Evolutionary conservation across 2,797 vertebrate species (phyloP), one percentile per base, ranked within the genome.

Genomic region (Euphonia xanthogaster): DNA sequence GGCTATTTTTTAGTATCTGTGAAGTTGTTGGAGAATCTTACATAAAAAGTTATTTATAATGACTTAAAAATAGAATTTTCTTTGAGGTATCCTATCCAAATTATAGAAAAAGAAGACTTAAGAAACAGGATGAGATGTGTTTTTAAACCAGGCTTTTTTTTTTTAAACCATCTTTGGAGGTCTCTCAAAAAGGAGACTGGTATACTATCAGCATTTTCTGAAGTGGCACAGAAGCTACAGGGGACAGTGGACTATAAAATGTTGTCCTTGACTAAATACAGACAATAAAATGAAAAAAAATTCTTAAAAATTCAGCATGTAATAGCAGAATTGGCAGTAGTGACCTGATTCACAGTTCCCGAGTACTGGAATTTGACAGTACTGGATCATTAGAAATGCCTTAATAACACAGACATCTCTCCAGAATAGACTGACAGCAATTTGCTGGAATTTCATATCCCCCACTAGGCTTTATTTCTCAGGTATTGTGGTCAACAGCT

Each of bases 21-120:
- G 92, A 94, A 90, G 88, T 18, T 90, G 76, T 19, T 87, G 76
- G 79, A 93, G 58, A 67, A 88, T 75, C 70, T 93, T 95, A 90
- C 68, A 81, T 88, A 94, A 96, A 50, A 74, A 81, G 76, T 62
- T 95, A 94, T 90, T 92, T 90, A 94, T 90, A 95, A 94, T 31
- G 45, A 91, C 50, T 86, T 81, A 77, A 88, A 93, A 84, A 83
- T 63, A 93, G 82, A 58, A 47, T 78, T 94, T 95, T 88, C 80
- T 90, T 86, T 88, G 76, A 95, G 91, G 78, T 88, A 91, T 83
- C 78, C 63, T 90, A 74, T 87, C 55, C 37, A 90, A 91, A 93
- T 67, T 79, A 81, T 5, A 88, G 23, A 7, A 44, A 39, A 77
- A 78, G 60, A 68, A 50, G 3, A 76, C 74, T 33, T 71, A 42